Conservation (phyloP, 2,888 invertebrate species). For the Germaria angustata region DNA sequence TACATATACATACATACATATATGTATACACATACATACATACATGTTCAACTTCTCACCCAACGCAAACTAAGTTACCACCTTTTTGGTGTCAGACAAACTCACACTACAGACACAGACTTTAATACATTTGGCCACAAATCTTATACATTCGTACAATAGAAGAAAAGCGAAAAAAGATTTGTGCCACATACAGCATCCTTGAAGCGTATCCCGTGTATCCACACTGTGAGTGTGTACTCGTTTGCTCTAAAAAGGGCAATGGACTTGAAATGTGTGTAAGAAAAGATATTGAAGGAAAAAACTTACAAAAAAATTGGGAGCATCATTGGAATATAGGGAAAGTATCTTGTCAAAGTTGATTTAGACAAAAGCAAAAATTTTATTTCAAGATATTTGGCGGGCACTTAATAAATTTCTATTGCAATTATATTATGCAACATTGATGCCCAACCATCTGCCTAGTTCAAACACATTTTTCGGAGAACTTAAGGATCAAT, state of each 20-base stretch:
- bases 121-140: slow-evolving; percentile 47
- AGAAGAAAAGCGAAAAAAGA: slow-evolving; percentile 48
- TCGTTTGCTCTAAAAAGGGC: slow-evolving; percentile 45
- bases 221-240: not conserved
- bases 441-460: too few relatives aligned
- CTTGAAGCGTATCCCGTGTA: slow-evolving; percentile 54
- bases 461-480: too few relatives aligned
- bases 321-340: slow-evolving; percentile 15
- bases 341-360: not conserved
- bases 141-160: slow-evolving; percentile 33
- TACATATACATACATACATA: not conserved
- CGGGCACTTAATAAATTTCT: not conserved
- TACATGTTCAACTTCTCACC: slow-evolving; percentile 33
- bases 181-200: slow-evolving; percentile 62
- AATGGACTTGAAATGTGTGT: slow-evolving; percentile 60
- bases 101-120: slow-evolving; percentile 13
- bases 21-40: not conserved
- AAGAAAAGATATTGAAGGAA: slow-evolving; percentile 25
- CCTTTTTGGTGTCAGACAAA: slow-evolving; percentile 43
- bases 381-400: not conserved
- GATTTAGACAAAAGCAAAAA: not conserved
- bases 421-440: not conserved
- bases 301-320: slow-evolving; percentile 12
- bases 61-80: slow-evolving; percentile 48
- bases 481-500: too few relatives aligned